A percentile compares a stretch with the other conserved stretches of the same genome.
These are phyloP conservation scores for Manacus vitellinus DNA, from an alignment of 2,113 vertebrate species.

Conservation along the genomic window DNA sequence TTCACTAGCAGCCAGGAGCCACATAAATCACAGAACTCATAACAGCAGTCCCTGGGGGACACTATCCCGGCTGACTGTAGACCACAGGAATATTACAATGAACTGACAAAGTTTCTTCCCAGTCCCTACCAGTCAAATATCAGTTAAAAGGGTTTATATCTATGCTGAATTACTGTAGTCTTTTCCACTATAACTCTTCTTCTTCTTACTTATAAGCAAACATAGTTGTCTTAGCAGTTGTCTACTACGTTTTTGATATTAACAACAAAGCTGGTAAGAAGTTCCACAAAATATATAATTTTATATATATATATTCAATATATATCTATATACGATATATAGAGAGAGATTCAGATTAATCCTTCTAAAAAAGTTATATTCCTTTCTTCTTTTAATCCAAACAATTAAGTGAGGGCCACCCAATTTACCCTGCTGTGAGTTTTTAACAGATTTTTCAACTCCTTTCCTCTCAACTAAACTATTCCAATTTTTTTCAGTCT, in stretches of 20 bases:
- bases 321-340: too few relatives aligned
- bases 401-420: background rate
- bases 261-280: background rate
- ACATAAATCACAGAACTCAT: background rate
- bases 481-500: background rate
- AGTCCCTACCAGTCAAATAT: background rate
- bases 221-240: background rate
- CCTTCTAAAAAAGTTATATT: background rate
- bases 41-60: background rate
- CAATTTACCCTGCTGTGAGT: background rate
- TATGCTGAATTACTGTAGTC: background rate
- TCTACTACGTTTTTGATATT: background rate
- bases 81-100: background rate
- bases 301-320: too few relatives aligned
- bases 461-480: background rate
- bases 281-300: background rate
- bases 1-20: accelerated
- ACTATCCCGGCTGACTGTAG: background rate
- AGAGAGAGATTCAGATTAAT: background rate
- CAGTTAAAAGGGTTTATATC: background rate
- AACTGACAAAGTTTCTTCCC: background rate
- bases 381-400: background rate
- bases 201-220: background rate
- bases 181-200: background rate
- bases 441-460: background rate